phyloP scores from a whole-genome alignment of 2,888 invertebrate species.

The Thelaira solivaga region DNA sequence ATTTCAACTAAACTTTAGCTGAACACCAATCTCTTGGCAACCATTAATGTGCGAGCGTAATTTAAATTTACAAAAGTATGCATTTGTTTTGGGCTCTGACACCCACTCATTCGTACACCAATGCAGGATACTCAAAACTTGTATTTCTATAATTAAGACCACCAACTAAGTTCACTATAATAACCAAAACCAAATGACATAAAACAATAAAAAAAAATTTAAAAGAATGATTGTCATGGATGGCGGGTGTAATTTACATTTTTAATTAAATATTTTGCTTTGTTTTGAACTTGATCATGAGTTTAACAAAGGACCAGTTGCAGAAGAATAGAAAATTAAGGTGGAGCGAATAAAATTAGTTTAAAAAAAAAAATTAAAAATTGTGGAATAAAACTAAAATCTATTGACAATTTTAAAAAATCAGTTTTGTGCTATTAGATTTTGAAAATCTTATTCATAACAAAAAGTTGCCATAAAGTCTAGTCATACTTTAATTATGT shows the following conservation, averaged over 20 bases:
- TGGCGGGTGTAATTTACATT: neutral
- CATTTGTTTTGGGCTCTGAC: constrained; percentile 1
- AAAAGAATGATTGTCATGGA: neutral
- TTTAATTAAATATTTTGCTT: constrained; percentile 27
- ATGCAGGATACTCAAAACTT: constrained; percentile 9
- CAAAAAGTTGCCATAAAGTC: no score
- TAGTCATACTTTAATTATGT: no score
- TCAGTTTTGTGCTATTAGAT: no score
- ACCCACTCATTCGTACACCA: neutral
- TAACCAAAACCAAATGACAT: neutral
- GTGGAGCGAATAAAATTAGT: no score
- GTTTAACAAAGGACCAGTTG: neutral
- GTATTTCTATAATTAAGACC: constrained; percentile 44
- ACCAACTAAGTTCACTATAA: constrained; percentile 29
- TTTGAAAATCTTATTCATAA: no score
- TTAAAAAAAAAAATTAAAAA: no score
- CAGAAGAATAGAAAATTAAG: no score
- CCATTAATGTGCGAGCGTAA: neutral
- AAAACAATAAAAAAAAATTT: neutral
- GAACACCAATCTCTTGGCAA: no score
- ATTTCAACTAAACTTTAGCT: no score
- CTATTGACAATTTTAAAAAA: no score
- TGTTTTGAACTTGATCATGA: constrained; percentile 46
- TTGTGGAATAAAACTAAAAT: no score
- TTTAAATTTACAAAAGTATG: no score